These are phyloP conservation scores for Callionymus lyra DNA, from an alignment of 2,113 vertebrate species.

Conservation along the genomic window DNA sequence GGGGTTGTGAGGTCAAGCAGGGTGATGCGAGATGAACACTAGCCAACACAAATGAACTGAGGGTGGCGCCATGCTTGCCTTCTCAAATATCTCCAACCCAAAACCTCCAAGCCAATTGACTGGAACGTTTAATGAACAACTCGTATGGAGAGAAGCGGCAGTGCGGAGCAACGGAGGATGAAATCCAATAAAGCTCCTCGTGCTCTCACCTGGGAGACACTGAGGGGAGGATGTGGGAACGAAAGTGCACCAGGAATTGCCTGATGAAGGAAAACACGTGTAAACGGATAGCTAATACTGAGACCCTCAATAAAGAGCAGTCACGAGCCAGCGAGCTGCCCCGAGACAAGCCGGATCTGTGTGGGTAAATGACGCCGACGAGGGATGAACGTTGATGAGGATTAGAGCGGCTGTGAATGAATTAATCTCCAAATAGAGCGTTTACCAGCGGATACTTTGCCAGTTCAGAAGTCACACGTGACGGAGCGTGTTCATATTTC, in stretches of 20 bases:
- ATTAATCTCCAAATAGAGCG: too few species aligned
- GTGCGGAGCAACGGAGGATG: conserved; percentile 42
- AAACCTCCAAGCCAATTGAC: conserved; percentile 57
- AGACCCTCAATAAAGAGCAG: conserved; percentile 50
- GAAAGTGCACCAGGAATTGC: conserved; percentile 56
- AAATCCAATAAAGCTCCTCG: conserved; percentile 64
- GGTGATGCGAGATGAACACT: conserved; percentile 1
- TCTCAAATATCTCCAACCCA: conserved; percentile 45
- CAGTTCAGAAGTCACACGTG: too few species aligned
- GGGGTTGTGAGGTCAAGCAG: conserved; percentile 15
- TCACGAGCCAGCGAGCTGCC: conserved; percentile 46
- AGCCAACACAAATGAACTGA: conserved; percentile 22
- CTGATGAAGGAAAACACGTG: conserved; percentile 53
- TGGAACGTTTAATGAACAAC: conserved; percentile 65
- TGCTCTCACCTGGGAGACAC: conserved; percentile 52
- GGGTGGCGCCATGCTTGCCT: conserved; percentile 41
- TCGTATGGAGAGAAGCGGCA: conserved; percentile 31
- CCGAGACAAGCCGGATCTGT: conserved; percentile 15
- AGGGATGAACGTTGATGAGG: conserved; percentile 5
- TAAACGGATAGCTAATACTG: conserved; percentile 65
- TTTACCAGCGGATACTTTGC: too few species aligned
- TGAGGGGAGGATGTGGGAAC: conserved; percentile 53
- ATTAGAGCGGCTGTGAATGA: conserved; percentile 1
- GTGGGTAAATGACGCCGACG: conserved; percentile 10
- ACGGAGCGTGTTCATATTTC: too few species aligned